A percentile compares a stretch with the other conserved stretches of the same genome.
Conservation (phyloP, 1,140 invertebrate genomes). For the Danaus melanippus region DNA sequence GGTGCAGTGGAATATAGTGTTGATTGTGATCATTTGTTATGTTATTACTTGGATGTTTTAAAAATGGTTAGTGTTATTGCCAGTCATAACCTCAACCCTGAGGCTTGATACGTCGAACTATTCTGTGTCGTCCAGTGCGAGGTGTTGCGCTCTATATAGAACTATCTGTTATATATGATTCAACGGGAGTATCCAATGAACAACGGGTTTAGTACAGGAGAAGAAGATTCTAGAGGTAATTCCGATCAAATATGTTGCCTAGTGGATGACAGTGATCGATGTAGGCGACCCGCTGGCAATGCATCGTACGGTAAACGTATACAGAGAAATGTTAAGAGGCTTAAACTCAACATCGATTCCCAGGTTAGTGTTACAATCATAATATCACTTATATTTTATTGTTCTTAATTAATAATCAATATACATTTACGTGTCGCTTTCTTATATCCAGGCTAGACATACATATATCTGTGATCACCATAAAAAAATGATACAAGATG, state of each 20-base stretch:
- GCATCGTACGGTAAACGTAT: constrained; percentile 97
- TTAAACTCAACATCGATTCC: constrained; percentile 90
- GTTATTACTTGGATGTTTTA: constrained; percentile 33
- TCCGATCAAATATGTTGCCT: constrained; percentile 95
- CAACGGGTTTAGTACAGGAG: constrained; percentile 92
- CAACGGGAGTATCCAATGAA: constrained; percentile 75
- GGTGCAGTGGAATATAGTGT: constrained; percentile 22
- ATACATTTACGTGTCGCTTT: no score
- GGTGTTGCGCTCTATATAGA: constrained; percentile 37
- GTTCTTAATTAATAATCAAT: background rate
- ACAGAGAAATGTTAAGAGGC: constrained; percentile 94
- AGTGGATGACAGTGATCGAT: constrained; percentile 90
- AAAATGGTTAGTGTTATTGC: constrained; percentile 53
- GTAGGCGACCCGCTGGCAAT: constrained; percentile 91
- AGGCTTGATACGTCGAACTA: constrained; percentile 57
- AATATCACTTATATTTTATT: constrained; percentile 16
- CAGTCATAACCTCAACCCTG: constrained; percentile 59
- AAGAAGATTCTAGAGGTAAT: constrained; percentile 88
- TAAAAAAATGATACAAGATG: constrained; percentile 95
- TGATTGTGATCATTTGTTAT: constrained; percentile 24
- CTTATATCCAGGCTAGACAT: constrained; percentile 81
- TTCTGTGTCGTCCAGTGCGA: constrained; percentile 42
- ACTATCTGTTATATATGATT: constrained; percentile 70
- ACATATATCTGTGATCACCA: constrained; percentile 98
- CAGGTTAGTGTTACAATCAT: constrained; percentile 69